Evolutionary conservation across 2,797 vertebrate genomes (phyloP).

Genomic region (Gobionotothen gibberifrons): DNA sequence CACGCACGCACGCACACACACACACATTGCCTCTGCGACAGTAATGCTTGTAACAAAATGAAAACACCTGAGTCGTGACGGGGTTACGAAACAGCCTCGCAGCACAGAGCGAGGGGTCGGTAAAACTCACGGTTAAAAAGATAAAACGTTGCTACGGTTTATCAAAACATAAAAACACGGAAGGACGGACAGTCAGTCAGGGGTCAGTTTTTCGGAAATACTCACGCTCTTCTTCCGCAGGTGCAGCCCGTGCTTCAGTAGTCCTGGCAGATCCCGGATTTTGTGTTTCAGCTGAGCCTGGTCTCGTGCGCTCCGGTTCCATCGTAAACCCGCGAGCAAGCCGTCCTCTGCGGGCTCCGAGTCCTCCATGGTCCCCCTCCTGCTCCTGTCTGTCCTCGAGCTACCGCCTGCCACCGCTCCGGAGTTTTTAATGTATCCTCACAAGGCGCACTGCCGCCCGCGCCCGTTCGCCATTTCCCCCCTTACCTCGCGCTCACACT

Average conservation of each 20-base stretch:
- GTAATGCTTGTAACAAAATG: constrained; percentile 49
- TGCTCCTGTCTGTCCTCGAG: constrained; percentile 45
- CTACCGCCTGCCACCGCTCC: constrained; percentile 41
- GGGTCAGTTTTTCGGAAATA: constrained; percentile 40
- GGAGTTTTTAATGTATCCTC: constrained; percentile 61
- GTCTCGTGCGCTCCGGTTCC: constrained; percentile 86
- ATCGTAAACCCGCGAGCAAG: constrained; percentile 83
- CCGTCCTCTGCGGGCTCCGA: constrained; percentile 86
- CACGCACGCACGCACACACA: neutral
- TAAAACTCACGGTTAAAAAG: neutral
- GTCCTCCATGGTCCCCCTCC: constrained; percentile 81
- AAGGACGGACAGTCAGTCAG: constrained; percentile 36
- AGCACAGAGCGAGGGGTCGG: constrained; percentile 12
- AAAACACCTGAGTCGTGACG: constrained; percentile 83
- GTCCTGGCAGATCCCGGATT: constrained; percentile 86
- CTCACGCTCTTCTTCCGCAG: constrained; percentile 89
- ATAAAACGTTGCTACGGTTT: neutral
- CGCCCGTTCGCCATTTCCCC: constrained; percentile 69
- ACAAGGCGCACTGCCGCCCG: constrained; percentile 54
- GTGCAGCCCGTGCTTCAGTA: constrained; percentile 88
- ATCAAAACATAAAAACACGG: constrained; percentile 34
- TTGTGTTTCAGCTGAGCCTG: constrained; percentile 87
- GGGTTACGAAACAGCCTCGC: constrained; percentile 53
- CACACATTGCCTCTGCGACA: constrained; percentile 70
- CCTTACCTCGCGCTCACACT: constrained; percentile 59